A percentile compares a stretch with the other conserved stretches of the same genome.
Evolutionary conservation across 2,888 invertebrate species (phyloP).

Genomic region (Crocallis elinguaria): DNA sequence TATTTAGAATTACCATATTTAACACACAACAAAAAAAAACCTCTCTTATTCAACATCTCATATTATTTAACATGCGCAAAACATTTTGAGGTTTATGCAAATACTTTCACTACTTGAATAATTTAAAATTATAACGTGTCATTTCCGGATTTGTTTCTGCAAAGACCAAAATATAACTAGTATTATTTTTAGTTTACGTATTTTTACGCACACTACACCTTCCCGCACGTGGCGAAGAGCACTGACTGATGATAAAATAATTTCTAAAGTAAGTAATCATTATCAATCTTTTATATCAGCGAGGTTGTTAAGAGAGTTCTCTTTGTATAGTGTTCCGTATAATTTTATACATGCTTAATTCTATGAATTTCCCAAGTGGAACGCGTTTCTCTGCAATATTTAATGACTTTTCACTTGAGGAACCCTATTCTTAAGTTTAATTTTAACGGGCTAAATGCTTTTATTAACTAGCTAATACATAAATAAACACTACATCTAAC

Average conservation of each 20-base stretch:
- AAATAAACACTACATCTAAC: no score
- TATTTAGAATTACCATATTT: slow-evolving; percentile 18
- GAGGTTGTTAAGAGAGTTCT: slow-evolving; percentile 12
- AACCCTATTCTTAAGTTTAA: no score
- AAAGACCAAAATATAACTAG: slow-evolving; percentile 31
- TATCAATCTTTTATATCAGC: slow-evolving; percentile 37
- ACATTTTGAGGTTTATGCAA: slow-evolving; percentile 33
- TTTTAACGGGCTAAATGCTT: no score
- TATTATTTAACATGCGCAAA: slow-evolving; percentile 29
- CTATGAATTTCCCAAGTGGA: neutral
- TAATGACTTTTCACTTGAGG: neutral
- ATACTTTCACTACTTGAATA: slow-evolving; percentile 42
- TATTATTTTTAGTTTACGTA: neutral
- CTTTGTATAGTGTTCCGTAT: slow-evolving; percentile 2
- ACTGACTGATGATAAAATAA: slow-evolving; percentile 32
- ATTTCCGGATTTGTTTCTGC: slow-evolving; percentile 32
- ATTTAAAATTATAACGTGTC: slow-evolving; percentile 6
- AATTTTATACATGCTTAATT: neutral
- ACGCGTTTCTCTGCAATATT: neutral
- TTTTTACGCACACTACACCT: slow-evolving; percentile 27
- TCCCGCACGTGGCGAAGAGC: slow-evolving; percentile 25
- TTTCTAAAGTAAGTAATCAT: slow-evolving; percentile 35
- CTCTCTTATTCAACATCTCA: neutral
- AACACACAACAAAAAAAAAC: slow-evolving; percentile 6
- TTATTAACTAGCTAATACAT: no score